Evolutionary conservation across 92 coral and sea anemone species (phyloP).

Genomic region (Paragorgia papillata): DNA sequence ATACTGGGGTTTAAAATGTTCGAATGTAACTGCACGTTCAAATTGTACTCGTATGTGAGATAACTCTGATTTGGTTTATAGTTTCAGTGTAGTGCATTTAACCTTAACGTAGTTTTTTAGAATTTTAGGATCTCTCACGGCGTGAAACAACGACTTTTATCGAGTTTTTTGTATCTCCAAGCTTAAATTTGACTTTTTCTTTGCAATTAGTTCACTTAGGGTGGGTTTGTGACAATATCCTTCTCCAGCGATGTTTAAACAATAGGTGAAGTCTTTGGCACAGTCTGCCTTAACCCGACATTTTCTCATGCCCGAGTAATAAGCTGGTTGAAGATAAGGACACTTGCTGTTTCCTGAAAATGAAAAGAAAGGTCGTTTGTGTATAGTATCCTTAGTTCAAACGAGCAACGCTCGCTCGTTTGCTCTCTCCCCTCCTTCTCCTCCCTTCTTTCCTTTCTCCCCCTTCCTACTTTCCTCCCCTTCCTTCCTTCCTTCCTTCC

Average conservation of each 20-base stretch:
- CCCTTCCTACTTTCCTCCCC: neutral
- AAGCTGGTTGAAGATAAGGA: conserved; percentile 54
- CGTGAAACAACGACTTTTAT: too few relatives aligned
- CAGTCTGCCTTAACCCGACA: conserved; percentile 88
- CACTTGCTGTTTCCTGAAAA: conserved; percentile 29
- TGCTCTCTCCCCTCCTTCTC: neutral
- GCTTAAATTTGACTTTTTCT: neutral
- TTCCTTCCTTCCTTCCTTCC: neutral
- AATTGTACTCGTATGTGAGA: too few relatives aligned
- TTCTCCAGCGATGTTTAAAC: conserved; percentile 92
- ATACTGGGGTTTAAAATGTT: too few relatives aligned
- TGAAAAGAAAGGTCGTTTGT: too few relatives aligned
- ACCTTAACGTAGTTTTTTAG: too few relatives aligned
- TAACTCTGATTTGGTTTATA: too few relatives aligned
- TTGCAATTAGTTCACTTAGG: neutral
- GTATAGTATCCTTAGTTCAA: too few relatives aligned
- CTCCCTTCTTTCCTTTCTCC: neutral
- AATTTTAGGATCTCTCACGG: too few relatives aligned
- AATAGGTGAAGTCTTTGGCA: conserved; percentile 80
- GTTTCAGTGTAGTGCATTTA: too few relatives aligned
- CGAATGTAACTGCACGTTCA: too few relatives aligned
- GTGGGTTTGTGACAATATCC: conserved; percentile 80
- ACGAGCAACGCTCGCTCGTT: too few relatives aligned
- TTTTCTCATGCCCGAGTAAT: conserved; percentile 72
- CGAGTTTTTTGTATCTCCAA: too few relatives aligned